Conservation (phyloP, 2,797 vertebrate species). For the Aulostomus chinensis region DNA sequence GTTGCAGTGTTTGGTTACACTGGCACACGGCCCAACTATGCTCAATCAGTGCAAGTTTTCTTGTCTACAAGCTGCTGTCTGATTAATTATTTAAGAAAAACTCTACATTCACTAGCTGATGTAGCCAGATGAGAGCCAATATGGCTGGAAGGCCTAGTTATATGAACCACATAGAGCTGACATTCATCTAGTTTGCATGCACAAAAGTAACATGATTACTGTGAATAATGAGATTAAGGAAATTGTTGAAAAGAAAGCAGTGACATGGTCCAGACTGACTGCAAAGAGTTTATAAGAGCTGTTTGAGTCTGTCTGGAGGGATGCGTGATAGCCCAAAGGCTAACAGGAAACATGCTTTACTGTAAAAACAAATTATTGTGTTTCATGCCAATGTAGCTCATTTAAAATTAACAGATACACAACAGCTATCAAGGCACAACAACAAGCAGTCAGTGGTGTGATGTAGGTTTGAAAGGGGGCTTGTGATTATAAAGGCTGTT, state of each 20-base stretch:
- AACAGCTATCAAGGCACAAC: not conserved
- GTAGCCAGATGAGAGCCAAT: slow-evolving; percentile 17
- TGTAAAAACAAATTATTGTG: slow-evolving; percentile 2
- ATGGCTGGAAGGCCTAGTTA: slow-evolving; percentile 6
- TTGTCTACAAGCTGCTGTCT: slow-evolving; percentile 24
- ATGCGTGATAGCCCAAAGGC: slow-evolving; percentile 1
- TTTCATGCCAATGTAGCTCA: slow-evolving; percentile 4
- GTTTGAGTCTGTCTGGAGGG: slow-evolving; percentile 1
- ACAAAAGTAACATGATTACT: slow-evolving; percentile 11
- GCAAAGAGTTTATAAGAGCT: slow-evolving; percentile 1
- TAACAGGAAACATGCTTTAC: slow-evolving; percentile 9
- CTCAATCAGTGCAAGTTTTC: slow-evolving; percentile 22
- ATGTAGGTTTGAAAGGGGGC: not conserved
- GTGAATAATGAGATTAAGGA: not conserved
- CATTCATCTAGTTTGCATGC: slow-evolving; percentile 5
- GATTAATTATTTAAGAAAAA: slow-evolving; percentile 45
- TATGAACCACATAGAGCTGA: not conserved
- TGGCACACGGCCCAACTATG: slow-evolving; percentile 19
- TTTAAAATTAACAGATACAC: slow-evolving; percentile 3
- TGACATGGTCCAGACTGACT: not conserved
- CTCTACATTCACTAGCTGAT: slow-evolving; percentile 5
- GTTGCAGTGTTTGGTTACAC: slow-evolving; percentile 6
- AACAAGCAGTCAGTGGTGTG: not conserved
- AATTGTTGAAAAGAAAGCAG: slow-evolving; percentile 12
- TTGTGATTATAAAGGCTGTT: slow-evolving; percentile 1